Evolutionary conservation across 2,888 invertebrate genomes (phyloP).

Genomic region (Tigriopus californicus): DNA sequence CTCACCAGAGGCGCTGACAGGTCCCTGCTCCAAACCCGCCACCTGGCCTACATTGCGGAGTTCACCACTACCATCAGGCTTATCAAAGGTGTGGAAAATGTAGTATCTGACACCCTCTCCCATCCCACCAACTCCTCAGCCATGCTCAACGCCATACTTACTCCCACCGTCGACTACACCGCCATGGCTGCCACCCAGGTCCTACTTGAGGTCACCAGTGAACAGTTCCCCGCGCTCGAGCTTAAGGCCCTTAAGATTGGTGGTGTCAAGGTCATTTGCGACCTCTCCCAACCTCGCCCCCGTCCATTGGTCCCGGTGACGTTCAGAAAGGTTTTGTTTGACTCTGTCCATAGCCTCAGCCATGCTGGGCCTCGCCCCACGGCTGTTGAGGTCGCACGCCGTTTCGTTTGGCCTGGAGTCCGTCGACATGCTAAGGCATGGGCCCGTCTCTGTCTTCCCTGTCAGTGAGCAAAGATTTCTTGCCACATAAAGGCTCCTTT

Average conservation of each 20-base stretch:
- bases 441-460: slow-evolving; percentile 15
- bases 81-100: too few species aligned
- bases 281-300: slow-evolving; percentile 4
- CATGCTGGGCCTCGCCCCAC: slow-evolving; percentile 16
- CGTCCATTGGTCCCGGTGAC: neutral
- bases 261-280: slow-evolving; percentile 7
- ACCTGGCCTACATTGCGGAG: too few species aligned
- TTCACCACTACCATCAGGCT: too few species aligned
- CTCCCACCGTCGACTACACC: too few species aligned
- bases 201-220: too few species aligned
- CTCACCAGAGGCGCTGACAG: too few species aligned
- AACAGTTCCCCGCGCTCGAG: too few species aligned
- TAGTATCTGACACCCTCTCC: too few species aligned
- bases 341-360: slow-evolving; percentile 15
- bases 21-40: too few species aligned
- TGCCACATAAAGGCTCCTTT: slow-evolving; percentile 16
- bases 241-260: neutral
- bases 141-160: too few species aligned
- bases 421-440: slow-evolving; percentile 14
- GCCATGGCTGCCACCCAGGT: too few species aligned
- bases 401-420: slow-evolving; percentile 11
- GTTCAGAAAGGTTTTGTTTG: slow-evolving; percentile 3
- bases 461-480: slow-evolving; percentile 17
- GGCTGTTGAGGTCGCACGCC: neutral
- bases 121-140: too few species aligned